Evolutionary conservation across 2,113 vertebrate species (phyloP), one percentile per base, ranked within the genome.

Genomic region (Grus americana): DNA sequence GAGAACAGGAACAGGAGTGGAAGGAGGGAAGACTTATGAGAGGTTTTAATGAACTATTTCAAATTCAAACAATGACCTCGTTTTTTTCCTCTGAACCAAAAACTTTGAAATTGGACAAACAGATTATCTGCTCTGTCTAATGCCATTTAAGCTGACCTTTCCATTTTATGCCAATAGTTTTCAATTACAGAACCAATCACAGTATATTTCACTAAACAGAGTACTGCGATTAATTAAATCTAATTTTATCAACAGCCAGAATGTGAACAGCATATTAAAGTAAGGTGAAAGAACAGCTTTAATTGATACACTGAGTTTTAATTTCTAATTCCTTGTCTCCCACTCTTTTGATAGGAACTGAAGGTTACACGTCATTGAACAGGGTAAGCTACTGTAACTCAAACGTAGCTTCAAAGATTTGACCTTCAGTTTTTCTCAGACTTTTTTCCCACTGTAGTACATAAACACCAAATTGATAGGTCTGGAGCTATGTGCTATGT

Each of bases 241-340:
- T 91, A 95, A 95, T 96, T 96, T 95, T 96, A 94, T 94, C 95
- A 95, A 96, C 88, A 91, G 67, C 10, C 67, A 97, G 73, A 94
- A 92, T 75, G 95, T 90, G 94, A 88, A 73, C 8, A 86, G 86
- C 90, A 95, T 94, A 82, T 70, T 71, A 88, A 97, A 94, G 47
- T 66, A 79, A 68, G 73, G 85, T 86, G 78, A 94, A 93, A 90
- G 40, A 88, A 86, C 52, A 91, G 80, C 74, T 95, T 78, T 96
- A 91, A 94, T n/a, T 88, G 82, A 96, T 89, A 91, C 49, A 71
- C 61, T 27, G 67, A 42, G 47, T 75, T 95, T 85, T 86, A 89
- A 96, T 92, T 86, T 93, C 72, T 62, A 92, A 61, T 86, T 95
- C 46, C 79, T 91, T 12, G 1, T 94, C 76, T 92, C 87, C 79